Evolutionary conservation across 2,888 invertebrate species (phyloP), one percentile per base, ranked within the genome.

Genomic region (Leptodirus hochenwartii): DNA sequence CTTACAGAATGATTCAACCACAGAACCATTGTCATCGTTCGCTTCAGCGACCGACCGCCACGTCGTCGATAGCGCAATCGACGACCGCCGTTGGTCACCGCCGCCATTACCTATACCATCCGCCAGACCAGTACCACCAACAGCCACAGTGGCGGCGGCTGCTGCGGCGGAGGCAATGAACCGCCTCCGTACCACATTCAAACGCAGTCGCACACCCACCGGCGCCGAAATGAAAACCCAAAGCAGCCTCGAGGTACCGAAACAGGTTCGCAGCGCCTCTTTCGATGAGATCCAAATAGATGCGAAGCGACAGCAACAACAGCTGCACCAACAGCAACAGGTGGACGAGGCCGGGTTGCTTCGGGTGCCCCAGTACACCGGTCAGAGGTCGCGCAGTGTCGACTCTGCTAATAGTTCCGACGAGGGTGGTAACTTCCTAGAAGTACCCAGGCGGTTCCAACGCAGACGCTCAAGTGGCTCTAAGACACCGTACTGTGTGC

Each of bases 151-250:
- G n/a, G n/a, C n/a, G n/a, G n/a, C n/a, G n/a, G n/a, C n/a, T n/a
- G n/a, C n/a, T n/a, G n/a, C n/a, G n/a, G n/a, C n/a, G n/a, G n/a
- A n/a, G n/a, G n/a, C n/a, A n/a, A 76, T 77, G 76, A 74, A 76
- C 62, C 68, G 71, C 53, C 64, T 84, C 64, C 75, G 81, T 53
- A 77, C 79, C 54, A 82, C 82, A 39, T 81, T 84, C 66, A 80
- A 76, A 60, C 71, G 84, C 51, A 82, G 82, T 54, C 72, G 77
- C 49, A 84, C 84, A 42, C 84, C 84, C 39, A 85, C 82, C 38
- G 81, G 82, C 42, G 77, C 79, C 50, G 84, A 85, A 60, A 84
- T 84, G 82, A 84, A 84, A 66, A 79, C 78, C 41, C 84, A 84
- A 54, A 82, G 80, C 59, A 84, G 82, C 57, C 70, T 87, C 46